These are phyloP conservation scores for Apostichopus parvimensis DNA, from an alignment of 35 echinoderm and acorn worm genomes.

Conservation along the genomic window DNA sequence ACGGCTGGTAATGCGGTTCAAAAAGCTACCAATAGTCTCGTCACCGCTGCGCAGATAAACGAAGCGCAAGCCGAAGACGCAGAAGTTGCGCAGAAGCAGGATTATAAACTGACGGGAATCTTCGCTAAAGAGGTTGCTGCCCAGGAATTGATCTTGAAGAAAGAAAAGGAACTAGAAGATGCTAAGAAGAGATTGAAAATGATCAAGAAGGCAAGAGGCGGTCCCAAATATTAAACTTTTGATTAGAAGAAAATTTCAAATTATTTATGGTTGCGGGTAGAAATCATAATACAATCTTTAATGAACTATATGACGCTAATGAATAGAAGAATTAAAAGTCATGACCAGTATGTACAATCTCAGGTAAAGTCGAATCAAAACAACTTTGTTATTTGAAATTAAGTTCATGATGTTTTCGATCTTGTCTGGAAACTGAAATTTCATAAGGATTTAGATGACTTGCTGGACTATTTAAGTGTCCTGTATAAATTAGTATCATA, in stretches of 20 bases:
- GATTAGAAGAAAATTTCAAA: neutral
- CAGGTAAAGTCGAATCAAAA: too few species aligned
- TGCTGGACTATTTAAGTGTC: too few species aligned
- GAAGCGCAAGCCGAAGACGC: constrained; percentile 33
- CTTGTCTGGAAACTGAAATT: too few species aligned
- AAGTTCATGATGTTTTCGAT: too few species aligned
- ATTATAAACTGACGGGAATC: constrained; percentile 34
- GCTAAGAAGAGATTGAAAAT: constrained; percentile 34
- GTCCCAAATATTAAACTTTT: neutral
- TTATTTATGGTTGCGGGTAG: too few species aligned
- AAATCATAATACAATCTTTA: too few species aligned
- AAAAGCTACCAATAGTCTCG: constrained; percentile 21
- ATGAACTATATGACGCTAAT: too few species aligned
- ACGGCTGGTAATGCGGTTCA: constrained; percentile 9
- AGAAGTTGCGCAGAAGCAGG: constrained; percentile 4
- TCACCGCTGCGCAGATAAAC: constrained; percentile 22
- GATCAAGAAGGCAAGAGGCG: constrained; percentile 35
- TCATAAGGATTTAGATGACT: too few species aligned
- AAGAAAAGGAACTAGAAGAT: constrained; percentile 40
- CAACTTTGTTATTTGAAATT: too few species aligned
- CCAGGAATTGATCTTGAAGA: constrained; percentile 44
- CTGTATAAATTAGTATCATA: too few species aligned
- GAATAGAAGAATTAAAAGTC: too few species aligned
- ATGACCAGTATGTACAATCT: too few species aligned
- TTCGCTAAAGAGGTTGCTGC: constrained; percentile 45